phyloP scores from a whole-genome alignment of 2,797 vertebrate genomes.

The Myiotriccus ornatus region DNA sequence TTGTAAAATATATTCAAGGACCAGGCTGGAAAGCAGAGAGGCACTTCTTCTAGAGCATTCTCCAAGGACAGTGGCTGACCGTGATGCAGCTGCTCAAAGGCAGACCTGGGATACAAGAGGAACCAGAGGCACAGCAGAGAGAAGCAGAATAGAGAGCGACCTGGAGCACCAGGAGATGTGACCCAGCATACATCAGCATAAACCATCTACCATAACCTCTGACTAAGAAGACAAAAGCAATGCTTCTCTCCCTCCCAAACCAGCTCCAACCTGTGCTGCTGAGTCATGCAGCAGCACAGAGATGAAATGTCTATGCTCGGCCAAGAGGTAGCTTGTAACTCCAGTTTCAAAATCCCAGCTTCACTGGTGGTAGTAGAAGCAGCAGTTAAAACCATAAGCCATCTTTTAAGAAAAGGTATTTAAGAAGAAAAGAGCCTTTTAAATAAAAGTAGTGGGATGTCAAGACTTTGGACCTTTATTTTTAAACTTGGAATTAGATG shows the following conservation, averaged over 20 bases:
- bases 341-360: neutral
- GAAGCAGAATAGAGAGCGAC: neutral
- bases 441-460: neutral
- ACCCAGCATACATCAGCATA: neutral
- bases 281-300: neutral
- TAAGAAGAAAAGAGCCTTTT: neutral
- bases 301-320: neutral
- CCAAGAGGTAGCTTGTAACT: neutral
- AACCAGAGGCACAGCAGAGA: neutral
- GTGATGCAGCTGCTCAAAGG: neutral
- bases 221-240: neutral
- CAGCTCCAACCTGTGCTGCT: neutral
- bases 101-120: neutral
- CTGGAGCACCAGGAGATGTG: neutral
- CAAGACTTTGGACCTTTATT: neutral
- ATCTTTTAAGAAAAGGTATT: neutral
- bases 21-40: neutral
- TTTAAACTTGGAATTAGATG: neutral
- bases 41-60: neutral
- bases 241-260: neutral
- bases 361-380: neutral
- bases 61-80: neutral
- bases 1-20: neutral
- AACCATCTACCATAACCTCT: neutral
- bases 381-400: neutral